Evolutionary conservation across 2,797 vertebrate species (phyloP), one percentile per base, ranked within the genome.

Genomic region (Parotocinclus haroldoi): DNA sequence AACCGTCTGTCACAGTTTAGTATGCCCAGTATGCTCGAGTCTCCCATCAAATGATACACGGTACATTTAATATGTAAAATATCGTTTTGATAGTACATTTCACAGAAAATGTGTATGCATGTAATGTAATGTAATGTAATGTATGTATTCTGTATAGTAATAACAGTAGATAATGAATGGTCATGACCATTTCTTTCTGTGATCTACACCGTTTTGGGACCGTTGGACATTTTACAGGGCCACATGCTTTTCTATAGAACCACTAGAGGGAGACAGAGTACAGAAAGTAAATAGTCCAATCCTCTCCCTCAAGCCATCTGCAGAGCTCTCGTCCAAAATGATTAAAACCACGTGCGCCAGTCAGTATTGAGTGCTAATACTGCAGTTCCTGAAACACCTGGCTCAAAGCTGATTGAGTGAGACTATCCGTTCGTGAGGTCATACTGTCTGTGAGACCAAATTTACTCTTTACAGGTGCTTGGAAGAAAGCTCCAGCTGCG

Each of bases 201-300:
- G 27, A 27, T 27, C 27, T 27, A 2, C 2, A 5, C 27, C 5
- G 27, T 27, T 2, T 27, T 27, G 27, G 27, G 27, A 27, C 5
- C 5, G 27, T 5, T 27, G 27, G 5, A 27, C 2, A 27, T 27
- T 17, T 18, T 40, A 7, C 45, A 51, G 16, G 10, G 10, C 18
- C 2, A 6, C 18, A 13, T 7, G 9, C 36, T 53, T 53, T 27
- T 27, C 17, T 63, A 54, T 58, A 9, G 0, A 36, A 56, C 83
- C 90, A 83, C 80, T 78, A 84, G 88, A 81, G 76, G 85, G 89
- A 80, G 89, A 87, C 83, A 89, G 46, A 91, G 84, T 87, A 87
- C 86, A 83, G 27, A 3, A 89, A 88, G 9, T 19, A 27, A 7
- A 55, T 54, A 46, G 13, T 4, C 7, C 54, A 9, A 1, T 51